These are phyloP conservation scores for Nymphicus hollandicus DNA, from an alignment of 2,113 vertebrate species.

Conservation along the genomic window DNA sequence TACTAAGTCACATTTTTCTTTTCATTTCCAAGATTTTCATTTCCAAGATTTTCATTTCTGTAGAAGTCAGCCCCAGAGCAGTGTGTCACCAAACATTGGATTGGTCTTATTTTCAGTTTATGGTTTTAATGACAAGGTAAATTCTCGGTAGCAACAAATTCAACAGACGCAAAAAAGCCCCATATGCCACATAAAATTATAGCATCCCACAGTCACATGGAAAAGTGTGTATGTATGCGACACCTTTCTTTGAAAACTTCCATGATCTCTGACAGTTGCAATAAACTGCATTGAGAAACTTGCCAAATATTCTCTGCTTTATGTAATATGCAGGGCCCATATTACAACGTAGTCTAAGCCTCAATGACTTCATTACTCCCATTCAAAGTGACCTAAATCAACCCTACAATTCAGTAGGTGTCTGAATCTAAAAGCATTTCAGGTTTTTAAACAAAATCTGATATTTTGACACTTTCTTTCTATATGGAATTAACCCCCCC, in stretches of 20 bases:
- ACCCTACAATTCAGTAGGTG: neutral
- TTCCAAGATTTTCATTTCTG: neutral
- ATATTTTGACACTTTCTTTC: neutral
- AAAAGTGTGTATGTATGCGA: neutral
- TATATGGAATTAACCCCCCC: neutral
- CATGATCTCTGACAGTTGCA: neutral
- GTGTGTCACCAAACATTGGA: neutral
- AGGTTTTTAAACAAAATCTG: neutral
- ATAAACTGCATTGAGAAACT: neutral
- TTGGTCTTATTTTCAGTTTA: neutral
- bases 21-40: neutral
- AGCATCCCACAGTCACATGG: neutral
- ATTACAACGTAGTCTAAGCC: accelerated
- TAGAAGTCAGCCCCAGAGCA: neutral
- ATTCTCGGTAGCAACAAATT: neutral
- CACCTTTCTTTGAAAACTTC: neutral
- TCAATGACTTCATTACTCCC: neutral
- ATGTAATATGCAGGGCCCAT: neutral
- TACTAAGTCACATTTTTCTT: neutral
- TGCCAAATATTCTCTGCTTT: neutral
- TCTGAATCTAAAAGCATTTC: neutral
- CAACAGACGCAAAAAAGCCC: neutral
- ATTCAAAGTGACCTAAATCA: neutral
- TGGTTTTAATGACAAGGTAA: neutral
- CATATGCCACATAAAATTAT: neutral